Evolutionary conservation across 2,888 invertebrate species (phyloP).

Genomic region (Ennomos fuscantarius): DNA sequence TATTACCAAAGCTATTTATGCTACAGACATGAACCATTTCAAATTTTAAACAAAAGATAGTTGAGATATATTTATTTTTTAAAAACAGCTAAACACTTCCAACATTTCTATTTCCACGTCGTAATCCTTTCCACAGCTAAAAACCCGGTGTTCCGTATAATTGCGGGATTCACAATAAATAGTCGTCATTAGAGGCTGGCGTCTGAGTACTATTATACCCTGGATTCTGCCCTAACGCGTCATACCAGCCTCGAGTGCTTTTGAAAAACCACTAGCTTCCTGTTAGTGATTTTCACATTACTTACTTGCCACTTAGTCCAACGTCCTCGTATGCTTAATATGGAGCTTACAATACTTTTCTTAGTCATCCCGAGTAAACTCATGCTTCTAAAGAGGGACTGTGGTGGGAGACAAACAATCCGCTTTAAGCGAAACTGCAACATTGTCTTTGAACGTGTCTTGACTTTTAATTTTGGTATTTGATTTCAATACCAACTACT

Average conservation of each 20-base stretch:
- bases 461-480: neutral
- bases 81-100: neutral
- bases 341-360: conserved; percentile 23
- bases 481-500: too few relatives aligned
- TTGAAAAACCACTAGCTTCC: conserved; percentile 52
- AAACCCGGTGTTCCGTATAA: conserved; percentile 23
- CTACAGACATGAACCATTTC: too few relatives aligned
- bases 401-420: conserved; percentile 10
- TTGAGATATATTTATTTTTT: neutral
- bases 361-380: conserved; percentile 21
- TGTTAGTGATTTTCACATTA: conserved; percentile 60
- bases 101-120: conserved; percentile 14
- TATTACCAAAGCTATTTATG: too few relatives aligned
- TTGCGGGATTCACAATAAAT: conserved; percentile 41
- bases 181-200: conserved; percentile 60
- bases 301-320: conserved; percentile 55
- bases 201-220: conserved; percentile 53
- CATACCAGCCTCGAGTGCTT: conserved; percentile 40
- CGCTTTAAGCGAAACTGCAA: conserved; percentile 1
- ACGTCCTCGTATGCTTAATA: conserved; percentile 20
- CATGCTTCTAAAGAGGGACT: conserved; percentile 15
- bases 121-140: conserved; percentile 26
- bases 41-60: neutral
- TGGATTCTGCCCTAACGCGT: conserved; percentile 41
- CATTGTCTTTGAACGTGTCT: neutral